Base-by-base conservation (phyloP, 1,140 invertebrate genomes). In the Hycleus phaleratus region DNA sequence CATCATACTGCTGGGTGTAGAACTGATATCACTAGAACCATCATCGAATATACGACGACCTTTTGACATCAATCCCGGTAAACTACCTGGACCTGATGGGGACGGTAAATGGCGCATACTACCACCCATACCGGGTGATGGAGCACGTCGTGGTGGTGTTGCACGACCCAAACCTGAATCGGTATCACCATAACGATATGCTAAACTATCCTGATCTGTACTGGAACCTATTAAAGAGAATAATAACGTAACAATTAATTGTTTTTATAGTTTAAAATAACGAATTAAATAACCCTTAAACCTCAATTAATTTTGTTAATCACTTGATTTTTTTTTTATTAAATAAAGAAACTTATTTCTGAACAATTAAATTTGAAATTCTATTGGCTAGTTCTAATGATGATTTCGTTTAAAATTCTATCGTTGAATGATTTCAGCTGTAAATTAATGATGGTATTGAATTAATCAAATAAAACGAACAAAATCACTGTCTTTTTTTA, bases 1-100 rank as follows among this genome's bases (percentile, higher is more conserved):
- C 85, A 90, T 85, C 80, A 90, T 90, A 39, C 81, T 84, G 68
- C 78, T 81, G 18, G 82, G 76, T 3, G 82, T 83, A 57, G 82
- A 85, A 80, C 82, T 83, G 66, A 90, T 89, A 77, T 93, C 90
- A 74, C 89, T 92, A 67, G 86, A 86, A 48, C 85, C 84, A 74
- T 93, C 91, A 74, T 93, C 90, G 71, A 85, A 88, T 44, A 80
- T 80, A 59, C 79, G 74, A 49, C 81, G 78, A 63, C 85, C 81
- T 65, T 87, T 82, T 71, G 88, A 85, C 81, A 91, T 88, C 62
- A 89, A 82, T 65, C 88, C 88, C 18, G 85, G 85, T 66, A 93
- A 76, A 61, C 89, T 90, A 51, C 89, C 88, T 62, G 90, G 90
- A 65, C 86, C 85, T 32, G 86, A 87, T 49, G 86, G 87, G 45